These are phyloP conservation scores for Silurus lanzhouensis DNA, from an alignment of 2,797 vertebrate genomes.

Conservation along the genomic window DNA sequence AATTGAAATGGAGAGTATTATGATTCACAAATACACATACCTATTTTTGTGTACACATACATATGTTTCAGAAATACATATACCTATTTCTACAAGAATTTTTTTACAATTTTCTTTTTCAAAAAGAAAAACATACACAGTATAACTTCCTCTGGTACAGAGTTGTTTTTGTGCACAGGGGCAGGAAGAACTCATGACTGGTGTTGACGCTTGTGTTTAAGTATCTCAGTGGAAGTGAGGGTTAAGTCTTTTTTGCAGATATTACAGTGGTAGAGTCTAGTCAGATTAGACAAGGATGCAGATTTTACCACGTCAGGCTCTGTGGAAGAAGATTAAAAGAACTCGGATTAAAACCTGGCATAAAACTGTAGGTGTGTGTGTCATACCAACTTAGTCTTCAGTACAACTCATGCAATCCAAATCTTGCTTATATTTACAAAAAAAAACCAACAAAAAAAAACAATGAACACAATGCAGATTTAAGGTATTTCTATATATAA, in stretches of 20 bases:
- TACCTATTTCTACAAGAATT: not conserved
- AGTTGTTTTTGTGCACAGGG: not conserved
- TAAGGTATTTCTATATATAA: not conserved
- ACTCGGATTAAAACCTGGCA: not conserved
- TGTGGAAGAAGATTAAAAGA: slow-evolving; percentile 43
- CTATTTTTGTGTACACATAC: not conserved
- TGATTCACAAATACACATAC: not conserved
- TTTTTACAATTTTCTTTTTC: not conserved
- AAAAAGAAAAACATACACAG: not conserved
- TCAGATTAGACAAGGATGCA: slow-evolving; percentile 65
- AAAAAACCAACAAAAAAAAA: no score
- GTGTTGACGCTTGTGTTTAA: slow-evolving; percentile 86
- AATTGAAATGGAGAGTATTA: not conserved
- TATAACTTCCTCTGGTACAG: not conserved
- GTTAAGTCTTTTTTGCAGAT: slow-evolving; percentile 78
- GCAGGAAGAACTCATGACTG: slow-evolving; percentile 26
- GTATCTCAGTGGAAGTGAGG: slow-evolving; percentile 86
- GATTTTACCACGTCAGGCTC: slow-evolving; percentile 54
- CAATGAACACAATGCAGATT: not conserved
- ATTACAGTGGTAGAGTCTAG: slow-evolving; percentile 79
- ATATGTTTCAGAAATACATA: not conserved
- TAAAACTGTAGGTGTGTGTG: not conserved
- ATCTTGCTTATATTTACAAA: not conserved
- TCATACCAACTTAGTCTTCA: not conserved
- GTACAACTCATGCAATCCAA: not conserved